Base-by-base conservation (phyloP, 2,113 vertebrate species). In the Platysternon megacephalum region DNA sequence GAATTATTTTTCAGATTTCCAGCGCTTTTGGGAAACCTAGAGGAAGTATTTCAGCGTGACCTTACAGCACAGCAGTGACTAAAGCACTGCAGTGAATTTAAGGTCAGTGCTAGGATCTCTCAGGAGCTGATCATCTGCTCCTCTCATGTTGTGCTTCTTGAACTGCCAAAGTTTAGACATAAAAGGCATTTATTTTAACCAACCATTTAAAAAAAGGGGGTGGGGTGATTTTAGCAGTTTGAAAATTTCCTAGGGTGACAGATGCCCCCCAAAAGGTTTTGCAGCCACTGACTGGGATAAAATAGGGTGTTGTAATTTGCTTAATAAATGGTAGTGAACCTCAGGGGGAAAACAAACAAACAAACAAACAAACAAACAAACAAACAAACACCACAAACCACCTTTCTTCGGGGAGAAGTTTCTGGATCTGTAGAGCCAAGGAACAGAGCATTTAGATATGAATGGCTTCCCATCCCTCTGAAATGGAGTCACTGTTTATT, bases 1-100 rank as follows among this genome's bases (percentile, higher is more conserved):
- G 48, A 11, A 51, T 55, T 46, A 35, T 44, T 86, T 90, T 86
- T 84, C 84, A 56, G 11, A 32, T 55, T 84, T 82, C 79, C 78
- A 86, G 6, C 58, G 2, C 61, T 91, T 58, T 52, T 19, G 48
- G n/a, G 35, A 90, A 88, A 74, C 52, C 83, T 81, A 92, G 84
- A 96, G 84, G 74, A 88, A 97, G 84, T 11, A 42, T 80, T 86
- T 93, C 72, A 79, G 48, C 88, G 8, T n/a, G 58, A 90, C 68
- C 8, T 72, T 86, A 22, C 78, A 84, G 86, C 3, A 8, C 14
- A 32, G 35, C n/a, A 55, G 12, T 53, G 48, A 92, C 21, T 87
- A 90, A 53, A 68, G 51, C n/a, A 46, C 5, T 6, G 35, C 58
- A 26, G 2, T 3, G 78, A 89, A 79, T 84, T 86, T 83, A 61